These are phyloP conservation scores for Rhysida immarginata DNA, from an alignment of 1,140 invertebrate species.

Conservation along the genomic window DNA sequence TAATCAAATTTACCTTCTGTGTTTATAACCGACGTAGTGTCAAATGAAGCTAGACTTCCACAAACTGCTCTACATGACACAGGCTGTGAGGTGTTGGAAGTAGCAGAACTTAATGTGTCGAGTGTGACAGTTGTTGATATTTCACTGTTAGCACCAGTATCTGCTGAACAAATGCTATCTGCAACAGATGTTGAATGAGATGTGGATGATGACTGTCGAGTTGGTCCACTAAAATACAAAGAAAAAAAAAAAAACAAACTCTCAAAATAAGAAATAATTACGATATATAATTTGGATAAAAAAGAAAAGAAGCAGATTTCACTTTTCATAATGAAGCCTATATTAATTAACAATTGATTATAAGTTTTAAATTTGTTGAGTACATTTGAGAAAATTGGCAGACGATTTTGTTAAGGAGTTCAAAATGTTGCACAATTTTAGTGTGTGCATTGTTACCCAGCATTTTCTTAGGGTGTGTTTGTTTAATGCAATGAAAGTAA, in stretches of 20 bases:
- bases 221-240: neutral
- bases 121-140: constrained; percentile 32
- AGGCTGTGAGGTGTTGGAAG: constrained; percentile 26
- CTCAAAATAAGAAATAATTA: too few species aligned
- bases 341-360: too few species aligned
- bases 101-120: constrained; percentile 32
- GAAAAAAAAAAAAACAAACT: neutral
- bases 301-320: too few species aligned
- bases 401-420: too few species aligned
- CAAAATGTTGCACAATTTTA: too few species aligned
- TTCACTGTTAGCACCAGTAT: constrained; percentile 31
- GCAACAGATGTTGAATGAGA: neutral
- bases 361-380: too few species aligned
- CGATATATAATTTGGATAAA: too few species aligned
- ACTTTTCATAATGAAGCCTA: too few species aligned
- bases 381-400: too few species aligned
- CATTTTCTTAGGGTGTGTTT: too few species aligned
- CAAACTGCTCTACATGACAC: constrained; percentile 34
- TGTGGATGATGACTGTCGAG: neutral
- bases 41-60: constrained; percentile 36
- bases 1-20: constrained; percentile 29
- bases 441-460: too few species aligned
- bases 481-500: too few species aligned
- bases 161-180: constrained; percentile 32
- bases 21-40: constrained; percentile 33